Percentiles rank a stretch among this genome's conserved stretches.
Evolutionary conservation across 2,113 vertebrate genomes (phyloP).

Genomic region (Nothobranchius furzeri): DNA sequence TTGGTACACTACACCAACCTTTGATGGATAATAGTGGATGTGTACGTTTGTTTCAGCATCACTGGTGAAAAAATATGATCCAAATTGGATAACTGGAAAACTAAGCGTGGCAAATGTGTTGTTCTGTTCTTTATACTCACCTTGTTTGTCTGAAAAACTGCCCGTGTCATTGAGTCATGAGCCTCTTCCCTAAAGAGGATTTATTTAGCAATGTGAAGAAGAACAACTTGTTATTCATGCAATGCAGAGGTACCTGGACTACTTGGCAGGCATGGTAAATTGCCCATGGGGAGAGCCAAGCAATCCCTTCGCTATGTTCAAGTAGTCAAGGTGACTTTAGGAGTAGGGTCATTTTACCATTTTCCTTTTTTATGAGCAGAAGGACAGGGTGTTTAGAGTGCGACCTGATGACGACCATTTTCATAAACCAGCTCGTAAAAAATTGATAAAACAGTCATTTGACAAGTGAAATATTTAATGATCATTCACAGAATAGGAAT

Average conservation of each 20-base stretch:
- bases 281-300: constrained; percentile 49
- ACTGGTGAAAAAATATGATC: not conserved
- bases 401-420: constrained; percentile 33
- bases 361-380: constrained; percentile 45
- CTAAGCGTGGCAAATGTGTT: too few relatives aligned
- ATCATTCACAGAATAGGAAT: not conserved
- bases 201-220: constrained; percentile 38
- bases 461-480: constrained; percentile 7
- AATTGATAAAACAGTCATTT: constrained; percentile 10
- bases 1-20: too few relatives aligned
- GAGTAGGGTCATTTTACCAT: constrained; percentile 45
- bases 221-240: constrained; percentile 42
- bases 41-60: not conserved
- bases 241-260: constrained; percentile 34
- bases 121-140: not conserved
- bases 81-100: not conserved
- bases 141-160: constrained; percentile 18
- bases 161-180: constrained; percentile 21
- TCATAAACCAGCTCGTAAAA: constrained; percentile 22
- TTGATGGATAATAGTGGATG: too few relatives aligned
- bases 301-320: constrained; percentile 36
- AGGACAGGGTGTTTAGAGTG: constrained; percentile 26
- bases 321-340: constrained; percentile 62
- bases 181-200: constrained; percentile 23
- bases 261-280: constrained; percentile 61